These are phyloP conservation scores for Agrotis segetum DNA, from an alignment of 2,888 invertebrate species.

Conservation along the genomic window DNA sequence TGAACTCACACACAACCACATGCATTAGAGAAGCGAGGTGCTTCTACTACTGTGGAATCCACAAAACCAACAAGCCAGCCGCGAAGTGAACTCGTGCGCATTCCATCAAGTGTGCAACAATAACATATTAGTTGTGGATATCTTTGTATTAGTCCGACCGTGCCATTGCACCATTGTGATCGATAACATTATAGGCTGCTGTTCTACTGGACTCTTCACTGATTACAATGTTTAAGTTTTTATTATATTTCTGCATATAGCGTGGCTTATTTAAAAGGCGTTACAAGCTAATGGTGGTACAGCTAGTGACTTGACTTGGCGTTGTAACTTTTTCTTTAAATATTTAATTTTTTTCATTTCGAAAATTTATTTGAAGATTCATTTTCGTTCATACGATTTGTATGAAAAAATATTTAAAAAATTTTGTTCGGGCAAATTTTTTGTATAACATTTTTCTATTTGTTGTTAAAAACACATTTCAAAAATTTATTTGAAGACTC, in stretches of 20 bases:
- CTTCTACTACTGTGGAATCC: too few relatives aligned
- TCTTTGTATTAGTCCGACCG: constrained; percentile 23
- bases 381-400: too few relatives aligned
- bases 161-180: constrained; percentile 33
- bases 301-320: neutral
- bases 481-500: too few relatives aligned
- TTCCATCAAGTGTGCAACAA: constrained; percentile 4
- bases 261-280: constrained; percentile 6
- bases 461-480: too few relatives aligned
- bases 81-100: constrained; percentile 14
- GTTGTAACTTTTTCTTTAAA: too few relatives aligned
- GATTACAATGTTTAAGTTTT: constrained; percentile 23
- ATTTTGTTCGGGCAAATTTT: too few relatives aligned
- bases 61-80: neutral
- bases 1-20: too few relatives aligned
- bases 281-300: constrained; percentile 13
- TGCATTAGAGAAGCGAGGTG: too few relatives aligned
- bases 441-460: too few relatives aligned
- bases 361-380: too few relatives aligned
- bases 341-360: too few relatives aligned
- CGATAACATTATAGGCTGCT: constrained; percentile 51
- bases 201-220: constrained; percentile 5
- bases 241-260: constrained; percentile 23
- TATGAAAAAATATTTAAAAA: too few relatives aligned
- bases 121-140: constrained; percentile 30